A percentile compares a stretch with the other conserved stretches of the same genome.
Conservation (phyloP, 2,797 vertebrate species). For the Tapirus indicus region DNA sequence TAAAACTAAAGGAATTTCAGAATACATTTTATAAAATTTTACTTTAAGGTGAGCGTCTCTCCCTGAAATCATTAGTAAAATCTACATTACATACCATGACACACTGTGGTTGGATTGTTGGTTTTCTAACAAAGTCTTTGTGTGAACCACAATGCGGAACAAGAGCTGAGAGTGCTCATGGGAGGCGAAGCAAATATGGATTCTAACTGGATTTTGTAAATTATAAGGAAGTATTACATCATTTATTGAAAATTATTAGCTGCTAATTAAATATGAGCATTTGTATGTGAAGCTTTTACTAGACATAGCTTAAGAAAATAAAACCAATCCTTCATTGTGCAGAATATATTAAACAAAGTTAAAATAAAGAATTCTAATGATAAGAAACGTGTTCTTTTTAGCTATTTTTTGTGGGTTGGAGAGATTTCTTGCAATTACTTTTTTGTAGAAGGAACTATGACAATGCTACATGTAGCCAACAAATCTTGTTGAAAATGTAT, state of each 20-base stretch:
- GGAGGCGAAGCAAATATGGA: not conserved
- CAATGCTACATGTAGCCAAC: not conserved
- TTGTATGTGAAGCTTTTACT: not conserved
- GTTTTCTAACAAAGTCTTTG: not conserved
- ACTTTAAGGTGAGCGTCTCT: not conserved
- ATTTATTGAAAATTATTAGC: not conserved
- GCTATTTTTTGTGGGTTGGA: not conserved
- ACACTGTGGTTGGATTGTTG: not conserved
- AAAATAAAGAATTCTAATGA: constrained; percentile 11
- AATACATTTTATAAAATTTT: not conserved
- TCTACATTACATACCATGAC: not conserved
- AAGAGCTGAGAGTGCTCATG: not conserved
- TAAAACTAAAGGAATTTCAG: not conserved
- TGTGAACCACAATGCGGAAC: not conserved
- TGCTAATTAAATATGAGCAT: not conserved
- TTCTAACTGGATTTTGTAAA: constrained; percentile 16
- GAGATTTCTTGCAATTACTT: not conserved
- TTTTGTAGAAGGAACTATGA: not conserved
- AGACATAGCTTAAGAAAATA: constrained; percentile 14
- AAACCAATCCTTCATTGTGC: not conserved
- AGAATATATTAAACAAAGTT: not conserved
- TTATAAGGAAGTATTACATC: not conserved
- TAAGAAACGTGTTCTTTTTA: not conserved
- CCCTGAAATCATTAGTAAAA: not conserved
- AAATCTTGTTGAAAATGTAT: not conserved